Conservation (phyloP, 2,888 invertebrate species). For the Bedellia somnulentella region DNA sequence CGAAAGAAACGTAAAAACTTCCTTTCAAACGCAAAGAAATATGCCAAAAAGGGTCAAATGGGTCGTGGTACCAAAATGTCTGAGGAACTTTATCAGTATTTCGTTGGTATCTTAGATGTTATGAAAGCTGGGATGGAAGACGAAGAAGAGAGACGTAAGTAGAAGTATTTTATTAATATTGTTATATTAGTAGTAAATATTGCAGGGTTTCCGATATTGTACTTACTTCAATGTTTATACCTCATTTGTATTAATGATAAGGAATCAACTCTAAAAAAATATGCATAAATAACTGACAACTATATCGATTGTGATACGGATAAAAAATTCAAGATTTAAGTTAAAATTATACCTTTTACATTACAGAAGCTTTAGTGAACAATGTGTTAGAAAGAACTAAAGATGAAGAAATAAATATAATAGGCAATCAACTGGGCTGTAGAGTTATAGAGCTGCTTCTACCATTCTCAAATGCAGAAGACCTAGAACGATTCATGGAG, state of each 20-base stretch:
- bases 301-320: no score
- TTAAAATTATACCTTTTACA: no score
- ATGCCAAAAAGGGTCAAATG: constrained; percentile 71
- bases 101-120: constrained; percentile 72
- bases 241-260: no score
- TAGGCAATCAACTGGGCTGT: constrained; percentile 80
- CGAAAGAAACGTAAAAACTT: constrained; percentile 68
- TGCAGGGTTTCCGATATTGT: no score
- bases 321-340: no score
- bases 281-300: no score
- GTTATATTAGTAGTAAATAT: no score
- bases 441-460: constrained; percentile 75
- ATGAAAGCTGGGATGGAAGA: constrained; percentile 69
- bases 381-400: constrained; percentile 75
- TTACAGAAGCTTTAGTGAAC: constrained; percentile 67
- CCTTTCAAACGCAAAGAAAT: constrained; percentile 73
- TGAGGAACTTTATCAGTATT: constrained; percentile 75
- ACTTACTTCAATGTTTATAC: neutral
- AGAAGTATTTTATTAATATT: neutral
- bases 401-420: constrained; percentile 70
- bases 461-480: constrained; percentile 65
- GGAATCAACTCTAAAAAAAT: no score
- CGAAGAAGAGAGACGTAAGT: constrained; percentile 71
- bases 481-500: constrained; percentile 64
- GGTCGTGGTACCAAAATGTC: constrained; percentile 73